Evolutionary conservation across 2,888 invertebrate species (phyloP), one percentile per base, ranked within the genome.

Genomic region (Eledona agricola): DNA sequence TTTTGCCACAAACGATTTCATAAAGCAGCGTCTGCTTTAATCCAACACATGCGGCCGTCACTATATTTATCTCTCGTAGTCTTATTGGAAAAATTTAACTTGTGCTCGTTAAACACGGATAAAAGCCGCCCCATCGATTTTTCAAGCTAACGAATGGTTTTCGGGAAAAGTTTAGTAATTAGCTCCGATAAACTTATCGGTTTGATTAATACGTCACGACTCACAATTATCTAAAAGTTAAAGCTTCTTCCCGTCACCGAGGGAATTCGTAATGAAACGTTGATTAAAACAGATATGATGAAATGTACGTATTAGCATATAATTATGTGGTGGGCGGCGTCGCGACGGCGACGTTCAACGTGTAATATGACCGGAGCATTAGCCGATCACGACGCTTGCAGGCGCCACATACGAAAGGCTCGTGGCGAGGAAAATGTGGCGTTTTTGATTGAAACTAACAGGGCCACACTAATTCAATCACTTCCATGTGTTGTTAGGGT

Each of bases 321-420:
- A 34, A 45, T 45, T 23, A 34, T 34, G 45, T 16, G n/a, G 34
- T 16, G 10, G 37, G 22, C 28, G 16, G 47, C 47, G 47, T 37
- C 47, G 20, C 47, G 47, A 37, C 47, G 47, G 37, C 47, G 47
- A 37, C 47, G 47, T 6, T 22, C 29, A 17, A 10, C 12, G 6
- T 47, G 35, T 47, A 37, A 37, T 47, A 17, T 37, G 37, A 37
- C 47, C 28, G 20, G 47, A 23, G 26, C 46, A 20, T 37, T 35
- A 37, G 16, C 37, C 46, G 32, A 34, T 34, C 46, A 17, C 4
- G 25, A 15, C 17, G 23, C 25, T 19, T 46, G 16, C 7, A 37
- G 47, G 47, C 47, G 47, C 47, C 47, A 25, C 35, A 15, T 32
- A 17, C 17, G 13, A 12, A 32, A 12, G 9, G 20, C 12, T 16